Conservation (phyloP, 2,797 vertebrate genomes). For the Helicolenus hilgendorfi region DNA sequence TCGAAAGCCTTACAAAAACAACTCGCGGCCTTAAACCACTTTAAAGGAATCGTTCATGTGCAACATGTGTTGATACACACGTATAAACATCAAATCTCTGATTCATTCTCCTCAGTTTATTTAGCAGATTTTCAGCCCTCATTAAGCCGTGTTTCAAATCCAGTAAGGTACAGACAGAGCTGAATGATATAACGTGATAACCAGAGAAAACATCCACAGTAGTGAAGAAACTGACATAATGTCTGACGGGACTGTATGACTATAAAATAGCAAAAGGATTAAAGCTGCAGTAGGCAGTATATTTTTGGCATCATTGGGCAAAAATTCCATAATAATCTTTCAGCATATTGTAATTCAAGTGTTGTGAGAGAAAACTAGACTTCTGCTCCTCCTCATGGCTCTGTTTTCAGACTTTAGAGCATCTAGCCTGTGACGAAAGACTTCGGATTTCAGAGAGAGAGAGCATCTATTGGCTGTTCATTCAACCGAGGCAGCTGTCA, state of each 20-base stretch:
- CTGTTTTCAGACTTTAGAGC: too few species aligned
- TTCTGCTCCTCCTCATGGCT: too few species aligned
- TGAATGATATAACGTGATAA: conserved; percentile 15
- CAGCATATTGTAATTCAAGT: too few species aligned
- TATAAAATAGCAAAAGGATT: background rate
- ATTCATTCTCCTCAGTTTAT: conserved; percentile 21
- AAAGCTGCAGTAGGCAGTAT: background rate
- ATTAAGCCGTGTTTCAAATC: conserved; percentile 36
- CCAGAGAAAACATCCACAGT: conserved; percentile 2
- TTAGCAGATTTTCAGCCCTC: conserved; percentile 25
- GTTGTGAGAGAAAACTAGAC: too few species aligned
- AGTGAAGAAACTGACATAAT: background rate
- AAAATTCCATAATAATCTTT: too few species aligned
- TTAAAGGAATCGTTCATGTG: conserved; percentile 25
- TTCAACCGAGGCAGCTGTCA: too few species aligned
- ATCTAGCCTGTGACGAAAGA: too few species aligned
- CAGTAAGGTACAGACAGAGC: conserved; percentile 10
- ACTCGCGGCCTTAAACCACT: conserved; percentile 32
- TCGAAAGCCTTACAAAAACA: conserved; percentile 61
- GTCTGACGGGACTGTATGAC: background rate
- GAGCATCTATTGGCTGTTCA: too few species aligned
- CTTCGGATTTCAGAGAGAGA: too few species aligned
- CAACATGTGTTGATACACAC: conserved; percentile 23
- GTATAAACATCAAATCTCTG: background rate
- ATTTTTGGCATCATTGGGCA: background rate